A percentile compares a stretch with the other conserved stretches of the same genome.
phyloP scores from a whole-genome alignment of 2,113 vertebrate genomes.

The Neoarius graeffei region DNA sequence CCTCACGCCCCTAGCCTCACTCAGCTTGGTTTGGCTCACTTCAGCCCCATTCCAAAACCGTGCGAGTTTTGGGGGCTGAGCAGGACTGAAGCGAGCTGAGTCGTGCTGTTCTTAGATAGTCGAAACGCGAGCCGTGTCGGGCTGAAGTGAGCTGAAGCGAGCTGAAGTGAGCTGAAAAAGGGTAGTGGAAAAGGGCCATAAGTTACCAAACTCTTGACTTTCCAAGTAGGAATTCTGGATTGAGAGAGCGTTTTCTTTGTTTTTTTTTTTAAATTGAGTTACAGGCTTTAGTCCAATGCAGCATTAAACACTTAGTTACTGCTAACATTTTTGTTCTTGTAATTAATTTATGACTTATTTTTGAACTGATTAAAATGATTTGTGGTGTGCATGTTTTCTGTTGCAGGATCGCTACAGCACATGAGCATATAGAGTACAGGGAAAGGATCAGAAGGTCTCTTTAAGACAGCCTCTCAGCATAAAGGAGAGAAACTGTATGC shows the following conservation, averaged over 20 bases:
- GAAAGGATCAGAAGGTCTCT: background rate
- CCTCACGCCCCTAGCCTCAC: no score
- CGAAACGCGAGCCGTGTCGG: no score
- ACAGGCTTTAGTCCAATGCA: background rate
- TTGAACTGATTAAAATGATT: background rate
- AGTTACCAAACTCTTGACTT: background rate
- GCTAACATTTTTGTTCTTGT: background rate
- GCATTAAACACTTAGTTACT: background rate
- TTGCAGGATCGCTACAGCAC: slow-evolving; percentile 75
- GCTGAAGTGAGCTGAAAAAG: no score
- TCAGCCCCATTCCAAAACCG: no score
- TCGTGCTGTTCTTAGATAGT: no score
- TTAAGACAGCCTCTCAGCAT: background rate
- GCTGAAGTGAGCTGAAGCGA: no score
- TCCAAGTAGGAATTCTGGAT: background rate
- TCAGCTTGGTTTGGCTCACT: no score
- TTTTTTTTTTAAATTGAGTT: background rate
- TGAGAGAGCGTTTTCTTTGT: background rate
- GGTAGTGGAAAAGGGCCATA: no score
- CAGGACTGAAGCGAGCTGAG: no score
- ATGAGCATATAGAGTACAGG: slow-evolving; percentile 53
- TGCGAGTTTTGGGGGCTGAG: no score
- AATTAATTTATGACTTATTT: background rate
- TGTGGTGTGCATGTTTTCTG: background rate
- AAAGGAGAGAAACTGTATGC: background rate